A percentile compares a stretch with the other conserved stretches of the same genome.
These are phyloP conservation scores for Alces alces DNA, from an alignment of 2,113 vertebrate species.

Conservation along the genomic window DNA sequence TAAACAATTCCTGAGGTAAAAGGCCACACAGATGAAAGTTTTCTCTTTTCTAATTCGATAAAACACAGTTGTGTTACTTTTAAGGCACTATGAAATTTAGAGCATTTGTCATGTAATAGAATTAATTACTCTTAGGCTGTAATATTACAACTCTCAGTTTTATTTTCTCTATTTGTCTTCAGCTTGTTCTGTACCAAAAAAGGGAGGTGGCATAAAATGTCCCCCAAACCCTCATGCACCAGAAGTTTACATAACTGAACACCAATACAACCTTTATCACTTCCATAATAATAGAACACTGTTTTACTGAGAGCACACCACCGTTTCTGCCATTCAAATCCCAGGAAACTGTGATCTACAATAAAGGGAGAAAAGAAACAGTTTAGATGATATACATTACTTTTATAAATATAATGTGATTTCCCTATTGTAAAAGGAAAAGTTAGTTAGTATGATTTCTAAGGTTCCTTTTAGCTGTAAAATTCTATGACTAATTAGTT, in stretches of 20 bases:
- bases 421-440: background rate
- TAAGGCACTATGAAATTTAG: background rate
- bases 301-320: constrained; percentile 94
- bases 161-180: background rate
- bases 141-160: background rate
- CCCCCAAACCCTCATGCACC: background rate
- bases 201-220: background rate
- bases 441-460: background rate
- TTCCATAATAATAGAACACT: constrained; percentile 95
- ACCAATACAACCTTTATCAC: constrained; percentile 90
- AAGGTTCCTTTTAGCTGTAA: background rate
- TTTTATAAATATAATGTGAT: background rate
- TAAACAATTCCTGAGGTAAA: constrained; percentile 9
- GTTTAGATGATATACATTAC: background rate
- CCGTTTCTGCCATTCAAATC: constrained; percentile 97
- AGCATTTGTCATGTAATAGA: constrained; percentile 4
- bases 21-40: background rate
- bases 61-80: constrained; percentile 14
- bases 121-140: background rate
- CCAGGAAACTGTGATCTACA: constrained; percentile 96
- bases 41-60: background rate
- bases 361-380: constrained; percentile 31
- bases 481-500: background rate
- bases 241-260: background rate
- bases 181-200: background rate